phyloP scores from a whole-genome alignment of 1,140 invertebrate species.

The Sinella curviseta region DNA sequence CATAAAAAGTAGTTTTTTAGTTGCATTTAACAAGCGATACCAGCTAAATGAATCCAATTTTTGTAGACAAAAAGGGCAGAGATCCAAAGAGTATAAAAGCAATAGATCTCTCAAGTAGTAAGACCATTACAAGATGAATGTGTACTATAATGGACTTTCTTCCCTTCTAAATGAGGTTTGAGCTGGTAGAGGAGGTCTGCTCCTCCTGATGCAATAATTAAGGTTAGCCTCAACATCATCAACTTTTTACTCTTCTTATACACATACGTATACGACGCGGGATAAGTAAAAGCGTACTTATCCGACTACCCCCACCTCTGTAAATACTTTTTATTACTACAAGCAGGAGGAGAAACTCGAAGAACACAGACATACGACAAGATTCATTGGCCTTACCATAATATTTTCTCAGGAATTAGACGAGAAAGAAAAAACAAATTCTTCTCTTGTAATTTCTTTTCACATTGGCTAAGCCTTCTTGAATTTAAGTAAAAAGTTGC shows the following conservation, averaged over 20 bases:
- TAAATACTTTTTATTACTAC: too few species aligned
- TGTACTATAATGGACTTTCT: not conserved
- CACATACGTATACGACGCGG: too few species aligned
- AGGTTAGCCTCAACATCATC: conserved; percentile 5
- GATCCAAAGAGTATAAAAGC: not conserved
- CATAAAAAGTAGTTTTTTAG: too few species aligned
- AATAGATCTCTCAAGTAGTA: not conserved
- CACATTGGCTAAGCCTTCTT: not conserved
- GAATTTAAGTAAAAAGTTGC: not conserved
- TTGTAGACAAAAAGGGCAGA: too few species aligned
- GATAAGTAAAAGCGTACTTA: too few species aligned
- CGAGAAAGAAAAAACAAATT: conserved; percentile 11
- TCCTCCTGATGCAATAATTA: not conserved
- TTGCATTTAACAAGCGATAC: too few species aligned
- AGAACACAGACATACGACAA: not conserved
- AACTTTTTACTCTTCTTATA: too few species aligned
- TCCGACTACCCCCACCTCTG: too few species aligned
- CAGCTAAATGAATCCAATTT: too few species aligned
- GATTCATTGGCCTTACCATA: conserved; percentile 6
- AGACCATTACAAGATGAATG: not conserved
- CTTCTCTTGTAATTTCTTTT: not conserved
- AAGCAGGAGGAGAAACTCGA: too few species aligned
- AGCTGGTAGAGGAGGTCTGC: not conserved
- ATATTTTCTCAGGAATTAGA: not conserved
- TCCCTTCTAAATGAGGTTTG: not conserved